Percentiles rank a stretch among this genome's conserved stretches.
phyloP scores from a whole-genome alignment of 2,797 vertebrate species.

The Delichon dasypus region DNA sequence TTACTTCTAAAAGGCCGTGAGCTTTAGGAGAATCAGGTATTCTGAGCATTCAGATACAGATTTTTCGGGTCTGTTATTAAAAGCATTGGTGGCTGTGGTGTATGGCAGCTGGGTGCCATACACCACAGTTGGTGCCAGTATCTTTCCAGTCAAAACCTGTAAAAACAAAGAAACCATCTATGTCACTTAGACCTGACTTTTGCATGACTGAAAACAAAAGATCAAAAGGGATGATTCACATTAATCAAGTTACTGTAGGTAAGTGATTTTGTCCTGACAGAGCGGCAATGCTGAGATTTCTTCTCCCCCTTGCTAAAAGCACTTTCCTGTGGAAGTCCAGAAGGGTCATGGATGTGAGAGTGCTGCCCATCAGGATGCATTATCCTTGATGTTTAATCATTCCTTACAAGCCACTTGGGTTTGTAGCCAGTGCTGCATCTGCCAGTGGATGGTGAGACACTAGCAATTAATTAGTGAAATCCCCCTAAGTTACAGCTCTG shows the following conservation, averaged over 20 bases:
- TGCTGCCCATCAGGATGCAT: not conserved
- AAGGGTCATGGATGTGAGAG: not conserved
- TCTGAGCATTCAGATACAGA: not conserved
- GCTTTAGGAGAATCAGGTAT: not conserved
- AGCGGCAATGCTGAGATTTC: not conserved
- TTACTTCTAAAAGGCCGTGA: not conserved
- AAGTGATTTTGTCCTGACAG: not conserved
- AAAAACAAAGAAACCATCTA: not conserved
- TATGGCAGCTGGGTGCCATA: too few relatives aligned
- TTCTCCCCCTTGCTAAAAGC: not conserved
- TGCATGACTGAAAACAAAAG: not conserved
- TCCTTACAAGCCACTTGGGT: not conserved
- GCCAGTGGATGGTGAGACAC: constrained; percentile 39
- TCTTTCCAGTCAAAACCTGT: not conserved
- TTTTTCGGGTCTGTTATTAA: not conserved
- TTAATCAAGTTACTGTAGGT: not conserved
- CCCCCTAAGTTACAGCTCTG: constrained; percentile 12
- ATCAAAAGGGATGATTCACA: not conserved
- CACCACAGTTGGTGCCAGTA: too few relatives aligned
- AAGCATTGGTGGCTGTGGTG: not conserved
- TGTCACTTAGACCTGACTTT: not conserved
- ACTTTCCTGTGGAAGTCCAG: not conserved
- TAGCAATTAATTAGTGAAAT: constrained; percentile 66
- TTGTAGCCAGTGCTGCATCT: constrained; percentile 19
- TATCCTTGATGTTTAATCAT: constrained; percentile 32